Base-by-base conservation (phyloP, 1,140 invertebrate genomes). In the Dreissena polymorpha region DNA sequence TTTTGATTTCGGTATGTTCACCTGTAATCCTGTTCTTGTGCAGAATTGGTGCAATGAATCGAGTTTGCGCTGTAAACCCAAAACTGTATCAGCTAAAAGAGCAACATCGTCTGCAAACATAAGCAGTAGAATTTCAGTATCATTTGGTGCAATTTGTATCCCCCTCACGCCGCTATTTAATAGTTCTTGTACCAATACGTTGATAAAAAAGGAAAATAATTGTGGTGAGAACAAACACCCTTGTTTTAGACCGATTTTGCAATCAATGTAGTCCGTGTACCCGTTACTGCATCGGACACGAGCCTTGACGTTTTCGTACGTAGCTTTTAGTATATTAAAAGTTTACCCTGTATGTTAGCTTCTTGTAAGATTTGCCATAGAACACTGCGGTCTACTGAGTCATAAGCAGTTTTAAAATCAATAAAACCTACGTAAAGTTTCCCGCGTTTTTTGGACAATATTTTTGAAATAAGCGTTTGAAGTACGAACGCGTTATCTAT, bases 21-120 rank as follows among this genome's bases (percentile, higher is more conserved):
- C 23, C 2, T 25, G 23, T 67, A 12, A 23, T 14, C 14, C 14
- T 29, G 14, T 67, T 13, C 29, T 39, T 14, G 29, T 39, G 50
- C 57, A 64, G 23, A 55, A 76, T n/a, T 16, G 10, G 18, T 76
- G 13, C 23, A 76, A 64, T 63, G 55, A 10, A 27, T 27, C 12
- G 27, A 76, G 27, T n/a, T 16, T 16, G 25, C 23, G 16, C 49
- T 76, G 73, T 64, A 76, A 50, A 18, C 55, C 73, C 5, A 64
- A 21, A 64, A 65, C 27, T 12, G 73, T 84, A 25, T 84, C 74
- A 10, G 72, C 81, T 65, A 64, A 69, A 21, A 84, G 53, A 16
- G 39, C 65, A 51, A 84, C 55, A 39, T 84, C 82, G 63, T 84
- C 82, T 14, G 67, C 82, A 65, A 84, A 84, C n/a, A 84, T 25